phyloP scores from a whole-genome alignment of 2,888 invertebrate species.

The Drosophila basisetae region DNA sequence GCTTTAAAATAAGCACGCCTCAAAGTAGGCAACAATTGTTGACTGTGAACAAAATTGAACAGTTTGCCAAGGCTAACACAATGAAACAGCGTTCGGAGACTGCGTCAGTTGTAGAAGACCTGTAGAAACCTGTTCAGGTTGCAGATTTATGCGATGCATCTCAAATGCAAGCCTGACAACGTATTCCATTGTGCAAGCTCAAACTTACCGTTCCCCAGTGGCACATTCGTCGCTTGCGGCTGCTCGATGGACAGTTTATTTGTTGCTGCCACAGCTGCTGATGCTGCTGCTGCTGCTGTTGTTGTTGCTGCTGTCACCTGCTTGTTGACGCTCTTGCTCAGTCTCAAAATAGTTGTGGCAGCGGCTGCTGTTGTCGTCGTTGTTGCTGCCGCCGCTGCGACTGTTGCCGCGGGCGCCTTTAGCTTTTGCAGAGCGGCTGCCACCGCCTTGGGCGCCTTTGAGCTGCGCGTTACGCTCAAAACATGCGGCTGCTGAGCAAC shows the following conservation, averaged over 20 bases:
- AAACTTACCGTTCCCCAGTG: slow-evolving; percentile 85
- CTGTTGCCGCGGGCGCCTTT: slow-evolving; percentile 43
- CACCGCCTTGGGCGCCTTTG: slow-evolving; percentile 66
- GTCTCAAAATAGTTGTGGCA: slow-evolving; percentile 77
- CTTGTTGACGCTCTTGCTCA: slow-evolving; percentile 73
- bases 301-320: slow-evolving; percentile 58
- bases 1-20: slow-evolving; percentile 39
- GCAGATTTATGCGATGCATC: slow-evolving; percentile 66
- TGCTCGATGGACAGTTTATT: slow-evolving; percentile 68
- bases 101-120: slow-evolving; percentile 13
- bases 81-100: slow-evolving; percentile 13
- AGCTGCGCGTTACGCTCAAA: slow-evolving; percentile 77
- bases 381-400: slow-evolving; percentile 59
- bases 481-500: slow-evolving; percentile 53
- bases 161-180: slow-evolving; percentile 11
- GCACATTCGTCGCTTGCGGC: slow-evolving; percentile 83
- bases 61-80: slow-evolving; percentile 39
- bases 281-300: slow-evolving; percentile 41
- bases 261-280: slow-evolving; percentile 53
- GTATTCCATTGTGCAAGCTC: slow-evolving; percentile 48
- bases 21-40: slow-evolving; percentile 51
- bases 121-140: slow-evolving; percentile 19
- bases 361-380: slow-evolving; percentile 56
- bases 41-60: slow-evolving; percentile 16
- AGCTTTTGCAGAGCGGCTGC: slow-evolving; percentile 66